Conservation (phyloP, 2,797 vertebrate species). For the Gallirallus australis region DNA sequence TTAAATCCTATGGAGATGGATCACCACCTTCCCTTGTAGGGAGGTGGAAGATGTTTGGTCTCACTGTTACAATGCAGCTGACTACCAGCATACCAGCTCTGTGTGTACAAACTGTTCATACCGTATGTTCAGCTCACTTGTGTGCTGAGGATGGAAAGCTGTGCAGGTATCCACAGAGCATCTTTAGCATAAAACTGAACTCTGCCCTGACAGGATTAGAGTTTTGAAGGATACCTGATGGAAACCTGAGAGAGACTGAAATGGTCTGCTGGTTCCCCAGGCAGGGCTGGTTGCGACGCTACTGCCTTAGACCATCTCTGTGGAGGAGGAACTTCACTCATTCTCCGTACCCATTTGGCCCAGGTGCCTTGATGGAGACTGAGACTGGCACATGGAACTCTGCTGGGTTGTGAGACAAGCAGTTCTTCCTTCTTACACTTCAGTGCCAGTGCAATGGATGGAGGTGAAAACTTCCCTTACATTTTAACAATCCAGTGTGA, state of each 20-base stretch:
- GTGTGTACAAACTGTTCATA: neutral
- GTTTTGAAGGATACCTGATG: neutral
- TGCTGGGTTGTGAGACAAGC: neutral
- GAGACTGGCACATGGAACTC: neutral
- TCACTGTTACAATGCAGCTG: neutral
- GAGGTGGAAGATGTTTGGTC: neutral
- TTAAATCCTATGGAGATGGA: neutral
- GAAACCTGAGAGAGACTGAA: neutral
- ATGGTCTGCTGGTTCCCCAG: neutral
- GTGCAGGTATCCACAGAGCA: neutral
- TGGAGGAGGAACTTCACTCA: neutral
- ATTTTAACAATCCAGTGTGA: neutral
- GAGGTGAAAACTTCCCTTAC: neutral
- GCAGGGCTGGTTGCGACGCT: neutral
- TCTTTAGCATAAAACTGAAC: neutral
- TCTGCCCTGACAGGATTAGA: neutral
- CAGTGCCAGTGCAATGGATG: neutral
- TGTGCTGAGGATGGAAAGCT: neutral
- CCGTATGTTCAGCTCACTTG: fast-evolving
- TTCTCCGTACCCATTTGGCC: neutral
- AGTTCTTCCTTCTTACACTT: neutral
- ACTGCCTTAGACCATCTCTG: neutral
- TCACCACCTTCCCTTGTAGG: neutral
- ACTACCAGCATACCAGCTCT: neutral
- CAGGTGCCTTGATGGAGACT: neutral